Evolutionary conservation across 2,888 invertebrate genomes (phyloP).

Genomic region (Lutraria lutraria): DNA sequence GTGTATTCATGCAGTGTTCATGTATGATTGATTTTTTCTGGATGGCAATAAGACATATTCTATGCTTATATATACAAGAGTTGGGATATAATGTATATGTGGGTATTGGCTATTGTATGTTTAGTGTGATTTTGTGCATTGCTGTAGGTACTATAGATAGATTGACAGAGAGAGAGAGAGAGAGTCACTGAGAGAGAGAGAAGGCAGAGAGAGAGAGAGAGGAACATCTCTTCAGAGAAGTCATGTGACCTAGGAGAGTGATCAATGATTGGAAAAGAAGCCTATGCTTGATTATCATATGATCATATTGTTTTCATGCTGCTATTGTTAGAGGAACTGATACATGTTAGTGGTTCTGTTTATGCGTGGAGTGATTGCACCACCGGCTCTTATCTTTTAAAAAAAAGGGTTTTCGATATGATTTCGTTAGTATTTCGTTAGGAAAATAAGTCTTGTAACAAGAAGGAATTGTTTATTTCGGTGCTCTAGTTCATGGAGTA

Average conservation of each 20-base stretch:
- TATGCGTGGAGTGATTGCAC: background rate
- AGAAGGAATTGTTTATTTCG: constrained; percentile 6
- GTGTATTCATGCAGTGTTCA: background rate
- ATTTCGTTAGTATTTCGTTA: background rate
- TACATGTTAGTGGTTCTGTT: constrained; percentile 2
- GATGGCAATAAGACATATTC: constrained; percentile 25
- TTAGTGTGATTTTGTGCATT: background rate
- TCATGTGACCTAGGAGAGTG: constrained; percentile 50
- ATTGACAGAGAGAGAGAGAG: background rate
- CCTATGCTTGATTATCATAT: constrained; percentile 24
- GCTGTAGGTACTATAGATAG: background rate
- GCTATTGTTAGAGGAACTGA: background rate
- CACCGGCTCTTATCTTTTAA: background rate
- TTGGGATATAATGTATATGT: constrained; percentile 30
- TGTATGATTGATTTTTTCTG: constrained; percentile 30
- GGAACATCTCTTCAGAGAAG: constrained; percentile 18
- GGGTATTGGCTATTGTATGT: constrained; percentile 9
- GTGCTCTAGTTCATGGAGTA: background rate
- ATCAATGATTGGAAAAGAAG: constrained; percentile 47
- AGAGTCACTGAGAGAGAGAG: background rate
- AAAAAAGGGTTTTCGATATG: constrained; percentile 1
- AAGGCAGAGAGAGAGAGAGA: background rate
- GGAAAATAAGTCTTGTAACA: background rate
- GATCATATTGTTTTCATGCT: constrained; percentile 40
- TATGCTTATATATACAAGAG: constrained; percentile 7